phyloP scores from a whole-genome alignment of 1,140 invertebrate genomes.

The Parasteatoda tepidariorum region DNA sequence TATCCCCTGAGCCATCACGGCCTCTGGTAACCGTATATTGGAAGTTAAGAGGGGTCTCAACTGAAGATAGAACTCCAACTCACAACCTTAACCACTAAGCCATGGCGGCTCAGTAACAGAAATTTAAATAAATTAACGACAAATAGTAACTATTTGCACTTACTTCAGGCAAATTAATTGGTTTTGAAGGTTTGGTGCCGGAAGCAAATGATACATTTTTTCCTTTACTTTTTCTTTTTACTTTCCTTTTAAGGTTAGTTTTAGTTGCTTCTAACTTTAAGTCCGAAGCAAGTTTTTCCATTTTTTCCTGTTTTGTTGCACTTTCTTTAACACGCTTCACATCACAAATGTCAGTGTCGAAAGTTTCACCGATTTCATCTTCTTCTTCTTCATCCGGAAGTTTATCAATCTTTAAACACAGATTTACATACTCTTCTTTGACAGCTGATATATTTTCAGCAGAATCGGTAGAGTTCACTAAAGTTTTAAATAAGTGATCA shows the following conservation, averaged over 20 bases:
- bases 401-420: constrained; percentile 35
- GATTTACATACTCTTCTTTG: constrained; percentile 41
- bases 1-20: too few relatives aligned
- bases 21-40: too few relatives aligned
- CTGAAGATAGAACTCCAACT: too few relatives aligned
- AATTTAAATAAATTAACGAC: not conserved
- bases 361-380: constrained; percentile 3
- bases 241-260: not conserved
- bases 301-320: not conserved
- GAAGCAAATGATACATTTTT: constrained; percentile 1
- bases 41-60: too few relatives aligned
- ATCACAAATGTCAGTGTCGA: not conserved
- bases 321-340: not conserved
- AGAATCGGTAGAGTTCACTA: not conserved
- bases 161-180: not conserved
- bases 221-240: constrained; percentile 12
- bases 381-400: not conserved
- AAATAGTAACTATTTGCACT: not conserved
- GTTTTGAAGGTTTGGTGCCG: not conserved
- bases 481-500: constrained; percentile 17
- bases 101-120: not conserved
- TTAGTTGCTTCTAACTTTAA: not conserved
- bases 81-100: too few relatives aligned
- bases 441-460: not conserved
- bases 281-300: not conserved